phyloP scores from a whole-genome alignment of 2,113 vertebrate species.

The Tychaedon coryphoeus region DNA sequence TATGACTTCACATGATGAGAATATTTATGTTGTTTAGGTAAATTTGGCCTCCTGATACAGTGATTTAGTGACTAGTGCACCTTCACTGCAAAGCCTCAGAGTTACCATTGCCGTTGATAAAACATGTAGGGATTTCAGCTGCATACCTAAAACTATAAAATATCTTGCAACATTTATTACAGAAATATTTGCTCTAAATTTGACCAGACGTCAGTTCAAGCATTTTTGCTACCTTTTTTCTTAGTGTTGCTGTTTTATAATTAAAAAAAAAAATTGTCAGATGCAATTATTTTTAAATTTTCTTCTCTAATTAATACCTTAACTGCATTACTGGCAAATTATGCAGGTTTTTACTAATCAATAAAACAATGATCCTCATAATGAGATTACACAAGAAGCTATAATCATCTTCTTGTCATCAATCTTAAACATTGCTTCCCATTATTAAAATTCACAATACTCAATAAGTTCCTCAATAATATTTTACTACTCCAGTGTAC shows the following conservation, averaged over 20 bases:
- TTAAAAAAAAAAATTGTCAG: not conserved
- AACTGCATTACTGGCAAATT: not conserved
- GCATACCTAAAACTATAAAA: not conserved
- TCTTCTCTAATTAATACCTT: not conserved
- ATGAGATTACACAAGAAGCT: not conserved
- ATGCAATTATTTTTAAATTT: not conserved
- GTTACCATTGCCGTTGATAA: not conserved
- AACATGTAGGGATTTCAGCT: not conserved
- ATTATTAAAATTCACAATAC: not conserved
- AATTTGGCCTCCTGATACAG: not conserved
- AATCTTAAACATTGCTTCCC: not conserved
- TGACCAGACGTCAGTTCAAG: not conserved
- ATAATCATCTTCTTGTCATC: slow-evolving; percentile 11
- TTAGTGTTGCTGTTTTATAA: not conserved
- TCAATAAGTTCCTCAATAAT: not conserved
- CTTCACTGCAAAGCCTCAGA: not conserved
- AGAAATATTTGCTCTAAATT: not conserved
- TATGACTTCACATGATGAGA: not conserved
- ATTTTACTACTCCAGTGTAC: not conserved
- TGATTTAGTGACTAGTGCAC: not conserved
- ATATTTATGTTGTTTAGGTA: not conserved
- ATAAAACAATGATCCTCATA: not conserved
- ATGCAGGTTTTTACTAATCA: not conserved
- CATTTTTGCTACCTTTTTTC: not conserved
- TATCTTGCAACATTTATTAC: not conserved